Evolutionary conservation across 2,113 vertebrate species (phyloP), one percentile per base, ranked within the genome.

Genomic region (Recurvirostra avosetta): DNA sequence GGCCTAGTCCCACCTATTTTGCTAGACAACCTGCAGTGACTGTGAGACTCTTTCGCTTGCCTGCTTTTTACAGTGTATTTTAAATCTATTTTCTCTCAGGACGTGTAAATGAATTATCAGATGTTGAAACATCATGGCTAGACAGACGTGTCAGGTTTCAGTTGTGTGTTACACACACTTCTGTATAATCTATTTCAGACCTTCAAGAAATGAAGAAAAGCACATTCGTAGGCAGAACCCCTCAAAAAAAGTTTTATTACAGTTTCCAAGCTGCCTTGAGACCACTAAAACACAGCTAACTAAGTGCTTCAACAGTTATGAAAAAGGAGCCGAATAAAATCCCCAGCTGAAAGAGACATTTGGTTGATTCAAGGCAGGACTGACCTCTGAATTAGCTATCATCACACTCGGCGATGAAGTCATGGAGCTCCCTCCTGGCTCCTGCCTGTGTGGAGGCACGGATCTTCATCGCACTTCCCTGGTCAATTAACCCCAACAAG

Each of bases 261-360:
- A 90, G 65, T 98, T 98, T 98, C 97, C 97, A 96, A 97, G 96
- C 88, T 97, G 95, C 62, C 95, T 65, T 29, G 94, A 97, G 97
- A 96, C 94, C 91, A 94, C 93, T 97, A 95, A 97, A 96, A 68
- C 62, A 91, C 84, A 95, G 94, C 95, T 97, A 97, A 95, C 91
- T 97, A 96, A 98, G 97, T 96, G 96, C 89, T 97, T 97, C 93
- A 97, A 61, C 97, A 98, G 96, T 96, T 94, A 94, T 80, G 95
- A 97, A 97, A 97, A 96, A 97, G 91, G 65, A 83, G 94, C 95
- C 16, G 80, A 97, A 71, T 95, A 88, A 96, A 98, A 95, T 96
- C 71, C 84, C 97, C 97, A 98, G 95, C 97, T 97, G 98, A 98
- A 97, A 97, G 97, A 98, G 81, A 88, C 92, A 95, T 96, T 97